Evolutionary conservation across 2,113 vertebrate species (phyloP), one percentile per base, ranked within the genome.

Genomic region (Azemiops feae): DNA sequence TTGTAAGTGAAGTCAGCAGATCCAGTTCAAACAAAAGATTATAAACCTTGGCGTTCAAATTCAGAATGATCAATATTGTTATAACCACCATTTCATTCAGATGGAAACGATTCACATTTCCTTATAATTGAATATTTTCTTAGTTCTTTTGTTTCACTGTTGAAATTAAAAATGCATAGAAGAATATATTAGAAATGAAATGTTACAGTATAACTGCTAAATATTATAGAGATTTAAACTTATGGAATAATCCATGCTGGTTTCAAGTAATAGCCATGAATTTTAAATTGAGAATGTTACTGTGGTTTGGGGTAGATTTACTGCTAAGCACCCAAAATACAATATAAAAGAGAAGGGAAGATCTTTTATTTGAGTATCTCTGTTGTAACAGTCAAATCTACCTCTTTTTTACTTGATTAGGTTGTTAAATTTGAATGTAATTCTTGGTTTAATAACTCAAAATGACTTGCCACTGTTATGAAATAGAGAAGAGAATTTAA

Each of bases 331-430:
- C 64, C 4, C 9, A 91, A 89, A 91, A 50, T 89, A 25, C 16
- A 93, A 45, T 58, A 39, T 87, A 88, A 52, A 50, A 74, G 55
- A 47, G 90, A 91, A 43, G 6, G 5, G 50, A 88, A 47, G 39
- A 88, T 89, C 89, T 89, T 88, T 91, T 87, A 88, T 85, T 53
- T 43, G n/a, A 85, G 88, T 93, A 43, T 58, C n/a, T 91, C 60
- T 30, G 43, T 89, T 91, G 23, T 30, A 54, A 45, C 43, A 93
- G 57, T 34, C 6, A 25, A 50, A 85, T 60, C 45, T 45, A 23
- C 53, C 88, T 45, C 58, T 91, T 81, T 50, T 47, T 50, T 74
- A 25, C 50, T 91, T 91, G 88, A 91, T 91, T 87, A 74, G 58
- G 87, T 53, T 25, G 34, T 74, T 91, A 64, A 54, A 93, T 91